Evolutionary conservation across 37 sponge, comb jelly and placozoan species (phyloP).

Genomic region (Halichondria panicea): DNA sequence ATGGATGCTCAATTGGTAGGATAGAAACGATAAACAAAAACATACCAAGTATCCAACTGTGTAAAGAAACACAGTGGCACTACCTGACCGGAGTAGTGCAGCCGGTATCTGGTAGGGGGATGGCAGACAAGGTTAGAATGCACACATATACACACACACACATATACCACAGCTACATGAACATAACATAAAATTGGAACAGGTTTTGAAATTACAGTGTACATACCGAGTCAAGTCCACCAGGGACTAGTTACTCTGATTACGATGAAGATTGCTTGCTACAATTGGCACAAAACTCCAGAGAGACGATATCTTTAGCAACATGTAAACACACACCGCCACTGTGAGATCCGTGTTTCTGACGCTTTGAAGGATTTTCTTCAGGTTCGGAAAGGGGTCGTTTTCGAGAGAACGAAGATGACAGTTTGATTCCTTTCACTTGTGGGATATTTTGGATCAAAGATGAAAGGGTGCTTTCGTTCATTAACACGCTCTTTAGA

Average conservation of each 20-base stretch:
- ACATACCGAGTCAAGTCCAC: no score
- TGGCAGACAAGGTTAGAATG: background rate
- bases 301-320: conserved; percentile 60
- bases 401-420: conserved; percentile 46
- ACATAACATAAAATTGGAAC: background rate
- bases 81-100: no score
- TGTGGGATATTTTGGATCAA: conserved; percentile 69
- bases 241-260: no score
- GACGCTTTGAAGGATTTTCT: background rate
- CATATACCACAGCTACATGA: no score
- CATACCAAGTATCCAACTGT: no score
- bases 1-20: no score
- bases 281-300: conserved; percentile 71
- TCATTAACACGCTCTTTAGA: conserved; percentile 62
- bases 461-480: conserved; percentile 60
- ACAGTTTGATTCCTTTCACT: conserved; percentile 37
- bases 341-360: background rate
- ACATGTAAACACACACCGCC: conserved; percentile 82
- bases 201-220: background rate
- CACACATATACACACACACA: conserved; percentile 15
- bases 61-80: no score
- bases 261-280: conserved; percentile 37
- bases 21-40: no score
- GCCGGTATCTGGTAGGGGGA: no score
- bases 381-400: background rate